Percentiles rank a stretch among this genome's conserved stretches.
Evolutionary conservation across 92 coral and sea anemone genomes (phyloP).

Genomic region (Metridium senile): DNA sequence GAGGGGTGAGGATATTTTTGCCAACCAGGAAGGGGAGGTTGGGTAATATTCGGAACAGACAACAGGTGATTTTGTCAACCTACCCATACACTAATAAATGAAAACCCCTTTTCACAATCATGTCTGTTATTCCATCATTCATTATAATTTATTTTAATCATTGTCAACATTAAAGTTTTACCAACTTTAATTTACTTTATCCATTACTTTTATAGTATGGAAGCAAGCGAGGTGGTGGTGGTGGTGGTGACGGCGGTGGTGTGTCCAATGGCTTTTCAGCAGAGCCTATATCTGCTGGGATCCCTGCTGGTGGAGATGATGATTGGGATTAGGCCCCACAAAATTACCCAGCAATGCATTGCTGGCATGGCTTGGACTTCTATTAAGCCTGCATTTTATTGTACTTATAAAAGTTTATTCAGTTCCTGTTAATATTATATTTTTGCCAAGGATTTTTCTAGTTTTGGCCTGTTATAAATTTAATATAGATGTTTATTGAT

Average conservation of each 20-base stretch:
- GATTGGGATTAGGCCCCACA: slow-evolving; percentile 34
- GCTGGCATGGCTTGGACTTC: slow-evolving; percentile 8
- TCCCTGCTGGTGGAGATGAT: slow-evolving; percentile 42
- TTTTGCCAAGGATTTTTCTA: slow-evolving; percentile 1
- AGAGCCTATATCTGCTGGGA: slow-evolving; percentile 31
- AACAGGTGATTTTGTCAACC: too few species aligned
- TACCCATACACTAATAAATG: too few species aligned
- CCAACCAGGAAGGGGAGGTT: too few species aligned
- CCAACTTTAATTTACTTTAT: background rate
- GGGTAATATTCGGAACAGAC: too few species aligned
- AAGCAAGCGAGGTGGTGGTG: slow-evolving; percentile 34
- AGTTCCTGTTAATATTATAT: slow-evolving; percentile 20
- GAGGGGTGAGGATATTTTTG: too few species aligned
- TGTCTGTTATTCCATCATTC: background rate
- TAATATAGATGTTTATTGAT: background rate
- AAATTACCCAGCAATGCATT: slow-evolving; percentile 27
- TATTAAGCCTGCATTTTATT: slow-evolving; percentile 10
- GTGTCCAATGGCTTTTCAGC: slow-evolving; percentile 23
- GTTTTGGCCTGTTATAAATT: background rate
- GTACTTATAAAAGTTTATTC: slow-evolving; percentile 1
- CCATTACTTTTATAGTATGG: slow-evolving; percentile 29
- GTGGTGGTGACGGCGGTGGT: slow-evolving; percentile 18
- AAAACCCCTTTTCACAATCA: too few species aligned
- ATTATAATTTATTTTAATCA: too few species aligned
- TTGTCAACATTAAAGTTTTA: too few species aligned